Conservation (phyloP, 2,113 vertebrate species). For the Microtus montanus region DNA sequence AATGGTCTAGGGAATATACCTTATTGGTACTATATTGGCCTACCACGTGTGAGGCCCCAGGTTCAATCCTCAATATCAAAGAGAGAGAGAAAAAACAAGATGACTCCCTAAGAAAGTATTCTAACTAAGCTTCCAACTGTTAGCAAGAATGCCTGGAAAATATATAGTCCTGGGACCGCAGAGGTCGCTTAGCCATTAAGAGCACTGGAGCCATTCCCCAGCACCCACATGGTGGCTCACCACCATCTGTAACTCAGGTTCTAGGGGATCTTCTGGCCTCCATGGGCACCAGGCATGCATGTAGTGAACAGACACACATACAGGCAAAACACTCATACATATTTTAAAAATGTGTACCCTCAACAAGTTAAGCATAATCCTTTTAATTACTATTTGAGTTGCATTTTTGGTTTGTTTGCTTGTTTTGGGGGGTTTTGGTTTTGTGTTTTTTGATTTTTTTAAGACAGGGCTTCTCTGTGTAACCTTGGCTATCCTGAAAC, state of each 20-base stretch:
- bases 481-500: background rate
- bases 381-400: slow-evolving; percentile 41
- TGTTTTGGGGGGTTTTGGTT: background rate
- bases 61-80: background rate
- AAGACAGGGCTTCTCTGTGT: background rate
- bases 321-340: background rate
- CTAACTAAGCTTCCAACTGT: background rate
- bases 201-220: background rate
- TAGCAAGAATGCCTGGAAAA: slow-evolving; percentile 18
- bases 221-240: background rate
- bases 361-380: slow-evolving; percentile 23
- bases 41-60: background rate
- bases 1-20: background rate
- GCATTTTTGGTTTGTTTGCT: background rate
- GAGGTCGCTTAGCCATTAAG: background rate
- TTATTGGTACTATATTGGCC: background rate
- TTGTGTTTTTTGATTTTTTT: background rate
- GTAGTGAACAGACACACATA: background rate
- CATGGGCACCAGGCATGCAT: background rate
- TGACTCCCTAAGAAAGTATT: slow-evolving; percentile 14
- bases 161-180: background rate
- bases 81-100: background rate
- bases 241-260: background rate
- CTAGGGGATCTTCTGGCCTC: background rate
- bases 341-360: background rate